Evolutionary conservation across 2,113 vertebrate genomes (phyloP), one percentile per base, ranked within the genome.

Genomic region (Fulica atra): DNA sequence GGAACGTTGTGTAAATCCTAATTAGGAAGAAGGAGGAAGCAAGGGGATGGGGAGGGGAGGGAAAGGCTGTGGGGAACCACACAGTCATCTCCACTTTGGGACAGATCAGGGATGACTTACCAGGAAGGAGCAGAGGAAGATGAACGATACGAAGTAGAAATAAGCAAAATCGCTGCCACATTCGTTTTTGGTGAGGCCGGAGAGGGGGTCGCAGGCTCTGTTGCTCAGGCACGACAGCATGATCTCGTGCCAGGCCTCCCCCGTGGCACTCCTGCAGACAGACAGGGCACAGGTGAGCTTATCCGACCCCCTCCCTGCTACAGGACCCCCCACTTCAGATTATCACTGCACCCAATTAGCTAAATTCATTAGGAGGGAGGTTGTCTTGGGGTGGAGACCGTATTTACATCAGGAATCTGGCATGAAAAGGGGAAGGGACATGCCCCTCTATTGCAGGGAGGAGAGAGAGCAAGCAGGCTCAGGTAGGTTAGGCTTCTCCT

Each of bases 111-210:
- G 44, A 9, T 1, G 5, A 98, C 99, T 99, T 91, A 99, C 99
- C 99, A 99, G 98, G 80, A 99, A 99, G 81, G 99, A 99, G 96
- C 99, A 99, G 33, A 99, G 98, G 98, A 99, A 99, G 96, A 99
- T 99, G 97, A 99, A 99, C 2, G 99, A 99, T 69, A 99, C 99
- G 0, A 99, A 99, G 98, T 99, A 99, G 96, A 99, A 99, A 84
- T 99, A 99, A 92, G 99, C 99, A 36, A 99, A 99, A 91, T 99
- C 99, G 1, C 99, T 99, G 93, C 99, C 99, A 5, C 99, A 99
- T 72, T 99, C 99, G 0, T 98, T 98, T 64, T 98, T 98, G 31
- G 79, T 94, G 9, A 97, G 97, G 85, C 98, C 98, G 0, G 98
- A 98, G 13, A 86, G 94, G 1, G 95, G 94, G 12, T 99, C 99